These are phyloP conservation scores for Epinotia bilunana DNA, from an alignment of 2,888 invertebrate genomes.

Conservation along the genomic window DNA sequence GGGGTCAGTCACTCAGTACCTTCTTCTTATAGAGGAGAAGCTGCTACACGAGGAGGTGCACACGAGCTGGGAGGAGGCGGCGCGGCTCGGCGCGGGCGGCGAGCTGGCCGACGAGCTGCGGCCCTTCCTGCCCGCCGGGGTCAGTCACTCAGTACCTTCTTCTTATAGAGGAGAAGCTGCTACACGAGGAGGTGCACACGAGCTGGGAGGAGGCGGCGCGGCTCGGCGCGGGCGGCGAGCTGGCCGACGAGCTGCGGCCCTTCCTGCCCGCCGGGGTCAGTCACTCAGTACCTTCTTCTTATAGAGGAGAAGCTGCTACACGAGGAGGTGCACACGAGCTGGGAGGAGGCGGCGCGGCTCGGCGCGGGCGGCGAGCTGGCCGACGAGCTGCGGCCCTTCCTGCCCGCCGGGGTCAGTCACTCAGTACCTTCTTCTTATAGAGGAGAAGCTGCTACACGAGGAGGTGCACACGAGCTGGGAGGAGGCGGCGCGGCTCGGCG, in stretches of 20 bases:
- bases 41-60: constrained; percentile 90
- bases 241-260: constrained; percentile 73
- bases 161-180: constrained; percentile 88
- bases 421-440: constrained; percentile 63
- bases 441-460: constrained; percentile 90
- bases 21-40: constrained; percentile 86
- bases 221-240: constrained; percentile 71
- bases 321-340: constrained; percentile 89
- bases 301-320: constrained; percentile 90
- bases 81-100: constrained; percentile 75
- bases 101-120: constrained; percentile 74
- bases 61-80: constrained; percentile 88
- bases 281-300: background rate
- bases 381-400: constrained; percentile 68
- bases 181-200: constrained; percentile 89
- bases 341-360: constrained; percentile 86
- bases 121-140: constrained; percentile 73
- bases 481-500: constrained; percentile 83
- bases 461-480: constrained; percentile 90
- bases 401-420: constrained; percentile 72
- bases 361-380: constrained; percentile 74
- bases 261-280: constrained; percentile 74
- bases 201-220: constrained; percentile 88
- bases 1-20: constrained; percentile 61
- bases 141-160: constrained; percentile 49